Percentiles rank a stretch among this genome's conserved stretches.
These are phyloP conservation scores for Drosophila flavopinicola DNA, from an alignment of 2,888 invertebrate genomes.

Conservation along the genomic window DNA sequence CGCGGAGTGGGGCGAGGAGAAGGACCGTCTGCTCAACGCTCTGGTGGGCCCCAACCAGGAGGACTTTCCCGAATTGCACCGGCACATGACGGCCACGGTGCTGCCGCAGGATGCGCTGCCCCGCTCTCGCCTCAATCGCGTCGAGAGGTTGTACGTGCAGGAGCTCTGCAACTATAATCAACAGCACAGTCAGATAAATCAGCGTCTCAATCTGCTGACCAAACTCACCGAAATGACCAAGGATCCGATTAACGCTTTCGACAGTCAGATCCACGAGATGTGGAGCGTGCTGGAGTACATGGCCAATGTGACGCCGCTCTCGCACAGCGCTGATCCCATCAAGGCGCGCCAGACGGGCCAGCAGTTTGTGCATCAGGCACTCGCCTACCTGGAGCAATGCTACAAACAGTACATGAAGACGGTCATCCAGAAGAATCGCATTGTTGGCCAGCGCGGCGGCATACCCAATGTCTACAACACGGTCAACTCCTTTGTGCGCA, in stretches of 20 bases:
- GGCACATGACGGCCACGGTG: slow-evolving; percentile 87
- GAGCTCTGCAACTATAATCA: slow-evolving; percentile 92
- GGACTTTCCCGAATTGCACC: slow-evolving; percentile 90
- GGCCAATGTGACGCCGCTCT: slow-evolving; percentile 91
- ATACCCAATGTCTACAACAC: slow-evolving; percentile 94
- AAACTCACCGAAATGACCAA: slow-evolving; percentile 89
- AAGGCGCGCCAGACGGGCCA: slow-evolving; percentile 90
- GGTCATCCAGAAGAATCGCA: slow-evolving; percentile 91
- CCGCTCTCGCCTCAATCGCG: slow-evolving; percentile 87
- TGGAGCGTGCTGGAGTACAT: slow-evolving; percentile 96
- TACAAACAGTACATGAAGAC: slow-evolving; percentile 93
- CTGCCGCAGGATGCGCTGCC: slow-evolving; percentile 87
- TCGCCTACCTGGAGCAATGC: slow-evolving; percentile 93
- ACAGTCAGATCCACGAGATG: slow-evolving; percentile 93
- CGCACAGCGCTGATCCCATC: slow-evolving; percentile 89
- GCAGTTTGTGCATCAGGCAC: slow-evolving; percentile 90
- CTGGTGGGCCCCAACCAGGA: slow-evolving; percentile 93
- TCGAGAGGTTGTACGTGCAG: slow-evolving; percentile 92
- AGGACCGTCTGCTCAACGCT: slow-evolving; percentile 94
- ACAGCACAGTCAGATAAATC: slow-evolving; percentile 86
- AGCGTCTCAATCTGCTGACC: slow-evolving; percentile 90
- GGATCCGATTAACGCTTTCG: slow-evolving; percentile 87
- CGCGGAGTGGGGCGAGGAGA: slow-evolving; percentile 96
- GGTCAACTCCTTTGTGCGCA: slow-evolving; percentile 92
- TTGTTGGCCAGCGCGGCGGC: slow-evolving; percentile 93